Conservation (phyloP, 2,113 vertebrate genomes). For the Thermophis baileyi region DNA sequence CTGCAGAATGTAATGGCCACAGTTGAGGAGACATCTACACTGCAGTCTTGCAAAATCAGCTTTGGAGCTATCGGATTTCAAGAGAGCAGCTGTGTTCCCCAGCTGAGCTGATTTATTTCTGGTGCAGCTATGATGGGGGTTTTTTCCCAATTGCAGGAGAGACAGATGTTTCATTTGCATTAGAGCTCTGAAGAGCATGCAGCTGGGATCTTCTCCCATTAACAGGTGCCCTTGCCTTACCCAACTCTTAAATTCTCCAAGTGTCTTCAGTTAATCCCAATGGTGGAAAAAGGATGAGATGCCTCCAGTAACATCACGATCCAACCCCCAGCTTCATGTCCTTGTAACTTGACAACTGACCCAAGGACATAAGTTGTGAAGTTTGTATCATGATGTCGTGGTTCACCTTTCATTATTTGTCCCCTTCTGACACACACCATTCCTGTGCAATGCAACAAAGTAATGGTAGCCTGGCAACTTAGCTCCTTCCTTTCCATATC, state of each 20-base stretch:
- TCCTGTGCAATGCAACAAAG: neutral
- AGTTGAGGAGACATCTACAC: neutral
- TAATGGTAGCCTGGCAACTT: neutral
- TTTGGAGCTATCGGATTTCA: neutral
- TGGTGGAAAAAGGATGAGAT: neutral
- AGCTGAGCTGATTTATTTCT: neutral
- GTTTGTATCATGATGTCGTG: neutral
- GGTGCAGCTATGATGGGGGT: neutral
- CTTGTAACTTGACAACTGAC: neutral
- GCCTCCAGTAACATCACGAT: neutral
- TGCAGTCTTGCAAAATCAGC: neutral
- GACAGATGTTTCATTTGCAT: neutral
- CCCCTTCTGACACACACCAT: neutral
- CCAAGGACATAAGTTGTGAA: neutral
- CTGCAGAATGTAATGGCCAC: neutral
- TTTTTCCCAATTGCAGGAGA: neutral
- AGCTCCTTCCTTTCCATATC: neutral
- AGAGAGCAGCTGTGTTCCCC: neutral
- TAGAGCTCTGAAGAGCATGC: neutral
- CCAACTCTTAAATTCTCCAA: neutral
- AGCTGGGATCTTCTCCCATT: neutral
- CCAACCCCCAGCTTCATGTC: neutral
- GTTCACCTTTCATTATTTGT: neutral
- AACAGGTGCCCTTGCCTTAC: no score
- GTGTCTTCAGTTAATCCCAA: neutral